Base-by-base conservation (phyloP, 2,797 vertebrate genomes). In the Cephalopachus bancanus region DNA sequence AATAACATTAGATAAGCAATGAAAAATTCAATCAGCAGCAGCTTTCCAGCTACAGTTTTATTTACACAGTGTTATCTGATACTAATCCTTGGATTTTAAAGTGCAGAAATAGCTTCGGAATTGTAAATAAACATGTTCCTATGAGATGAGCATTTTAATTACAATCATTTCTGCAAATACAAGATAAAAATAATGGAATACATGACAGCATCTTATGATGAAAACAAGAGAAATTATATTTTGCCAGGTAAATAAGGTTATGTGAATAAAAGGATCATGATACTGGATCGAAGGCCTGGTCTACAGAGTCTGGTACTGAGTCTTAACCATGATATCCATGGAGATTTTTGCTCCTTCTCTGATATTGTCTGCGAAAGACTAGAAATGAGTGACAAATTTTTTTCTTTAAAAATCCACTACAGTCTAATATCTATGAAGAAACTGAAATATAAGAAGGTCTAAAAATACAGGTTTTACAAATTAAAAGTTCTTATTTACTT, bases 1-100 rank as follows among this genome's bases (percentile, higher is more conserved):
- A 96, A 96, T 96, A 97, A 97, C 94, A 96, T 94, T 95, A 96
- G 97, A 97, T 94, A 95, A 96, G 94, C 94, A 96, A 93, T 95
- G 95, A 96, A 93, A 92, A 94, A 96, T 95, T 92, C 85, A 95
- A 89, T 96, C 97, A 83, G 87, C 83, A 92, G 85, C 20, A 86
- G 95, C 65, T 91, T 87, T 96, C 62, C 90, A 71, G 51, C 86
- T 83, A n/a, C 28, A 92, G 84, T 92, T 88, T 97, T 97, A 90
- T 97, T 97, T 97, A 97, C 75, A 97, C 78, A 95, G 83, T 84
- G 75, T 83, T 97, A 94, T 95, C 95, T 96, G 81, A 95, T 91
- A 93, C 95, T 97, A 97, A 97, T 96, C 93, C 93, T 84, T 85
- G 93, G 93, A 89, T 96, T 97, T 96, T 81, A 86, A 95, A 93